Base-by-base conservation (phyloP, 2,797 vertebrate genomes). In the Anableps anableps region DNA sequence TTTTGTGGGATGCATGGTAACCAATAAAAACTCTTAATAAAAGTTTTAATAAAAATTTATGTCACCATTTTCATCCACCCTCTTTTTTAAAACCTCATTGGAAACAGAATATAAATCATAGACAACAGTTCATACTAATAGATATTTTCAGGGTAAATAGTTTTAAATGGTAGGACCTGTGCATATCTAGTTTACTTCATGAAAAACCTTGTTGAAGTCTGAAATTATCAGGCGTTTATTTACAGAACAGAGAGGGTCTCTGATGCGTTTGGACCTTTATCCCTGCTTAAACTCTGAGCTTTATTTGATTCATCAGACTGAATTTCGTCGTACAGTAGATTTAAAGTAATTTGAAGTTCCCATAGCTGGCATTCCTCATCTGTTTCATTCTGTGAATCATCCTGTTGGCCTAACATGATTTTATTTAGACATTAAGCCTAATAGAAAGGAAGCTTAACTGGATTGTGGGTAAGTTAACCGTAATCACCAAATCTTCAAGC, bases 271-370 rank as follows among this genome's bases (percentile, higher is more conserved):
- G 0, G 38, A 41, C 14, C 16, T 68, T 70, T 55, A 5, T 80
- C 48, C 72, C 31, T 1, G 26, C 26, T 80, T 73, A 21, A 83
- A 47, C 75, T 16, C 14, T 31, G n/a, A 38, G 4, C 21, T 75
- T 73, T 2, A 72, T 80, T 75, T 74, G 26, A 70, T 38, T 80
- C 50, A 73, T 48, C 70, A 23, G 36, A 75, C 62, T 77, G 26
- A 45, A 78, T 81, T 58, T 36, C 11, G 72, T 72, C 38, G 43
- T 26, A 62, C 19, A 72, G n/a, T n/a, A 45, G 51, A 36, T 43
- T 60, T 36, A 78, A 72, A 60, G 5, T 47, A 34, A 47, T 48
- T 23, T 16, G n/a, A 53, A 58, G 41, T 34, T 26, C 21, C 11
- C 31, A 38, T 5, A 38, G 8, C 34, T 78, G 36, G 38, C 51